Base-by-base conservation (phyloP, 2,888 invertebrate genomes). In the Drosophila anomelani region DNA sequence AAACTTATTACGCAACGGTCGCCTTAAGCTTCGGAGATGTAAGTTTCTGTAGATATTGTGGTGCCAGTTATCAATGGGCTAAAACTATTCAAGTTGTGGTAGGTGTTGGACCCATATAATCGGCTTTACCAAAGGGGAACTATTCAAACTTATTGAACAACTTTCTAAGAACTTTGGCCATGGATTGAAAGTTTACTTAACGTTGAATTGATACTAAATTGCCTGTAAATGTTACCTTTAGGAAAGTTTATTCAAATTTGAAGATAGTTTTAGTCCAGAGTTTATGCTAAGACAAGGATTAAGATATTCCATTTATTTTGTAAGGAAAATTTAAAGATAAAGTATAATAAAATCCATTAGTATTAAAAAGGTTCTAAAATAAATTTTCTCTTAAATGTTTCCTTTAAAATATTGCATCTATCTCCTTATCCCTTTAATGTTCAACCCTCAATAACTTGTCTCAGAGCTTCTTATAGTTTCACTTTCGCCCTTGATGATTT, bases 1-100 rank as follows among this genome's bases (percentile, higher is more conserved):
- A 75, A 75, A 71, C 75, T 63, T 64, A 77, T 75, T 75, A 54
- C 57, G 36, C 26, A 61, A 41, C 39, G 36, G 71, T 36, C 57
- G 58, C 67, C 67, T 68, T 68, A 68, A 68, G 67, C 67, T 49
- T n/a, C 60, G 29, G 36, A 26, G 15, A 41, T 36, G 67, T 46
- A 70, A 70, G 67, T 68, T 68, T 70, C 71, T 38, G 67, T 38
- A 70, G 39, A 57, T 55, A 54, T 68, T 55, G 55, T 34, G 68
- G 66, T 53, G 43, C 39, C 34, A 58, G 58, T 41, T 68, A 68
- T 70, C 67, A 70, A 68, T 68, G 71, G 70, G 46, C 58, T 70
- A 15, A 49, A 68, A 70, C 59, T 68, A 57, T 70, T 57, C 34
- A 70, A 68, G 47, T 49, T 70, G 71, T 39, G 71, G 41, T 36